A percentile compares a stretch with the other conserved stretches of the same genome.
phyloP scores from a whole-genome alignment of 2,113 vertebrate genomes.

The Alces alces region DNA sequence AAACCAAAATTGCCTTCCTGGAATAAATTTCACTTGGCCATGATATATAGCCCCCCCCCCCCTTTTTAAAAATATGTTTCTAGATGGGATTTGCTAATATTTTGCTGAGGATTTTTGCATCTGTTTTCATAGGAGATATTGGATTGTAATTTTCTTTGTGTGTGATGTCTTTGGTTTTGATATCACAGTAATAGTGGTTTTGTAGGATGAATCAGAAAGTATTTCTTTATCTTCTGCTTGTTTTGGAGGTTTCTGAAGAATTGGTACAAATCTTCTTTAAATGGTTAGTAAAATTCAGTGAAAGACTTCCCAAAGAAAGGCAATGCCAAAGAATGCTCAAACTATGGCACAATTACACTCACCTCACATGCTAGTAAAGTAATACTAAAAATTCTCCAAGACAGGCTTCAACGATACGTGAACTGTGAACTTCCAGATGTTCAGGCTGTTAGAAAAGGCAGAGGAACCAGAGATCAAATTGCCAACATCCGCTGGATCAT shows the following conservation, averaged over 20 bases:
- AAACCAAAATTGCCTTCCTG: background rate
- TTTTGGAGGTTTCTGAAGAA: background rate
- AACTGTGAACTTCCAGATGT: background rate
- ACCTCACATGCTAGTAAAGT: background rate
- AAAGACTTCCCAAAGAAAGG: background rate
- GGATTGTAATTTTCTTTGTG: background rate
- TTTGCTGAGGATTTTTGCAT: background rate
- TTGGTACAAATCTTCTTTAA: background rate
- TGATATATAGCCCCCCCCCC: background rate
- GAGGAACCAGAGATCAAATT: background rate
- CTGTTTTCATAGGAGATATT: too few species aligned
- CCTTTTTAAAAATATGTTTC: background rate
- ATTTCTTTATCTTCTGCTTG: background rate
- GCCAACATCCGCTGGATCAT: too few species aligned
- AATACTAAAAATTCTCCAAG: background rate
- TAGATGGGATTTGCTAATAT: background rate
- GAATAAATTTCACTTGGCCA: background rate
- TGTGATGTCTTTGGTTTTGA: background rate
- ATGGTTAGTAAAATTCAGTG: background rate
- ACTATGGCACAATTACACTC: fast-evolving
- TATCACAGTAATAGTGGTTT: background rate
- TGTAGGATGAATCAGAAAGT: background rate
- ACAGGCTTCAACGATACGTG: background rate
- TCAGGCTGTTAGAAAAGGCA: background rate
- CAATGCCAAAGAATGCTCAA: background rate